Conservation (phyloP, 2,888 invertebrate genomes). For the Germaria angustata region DNA sequence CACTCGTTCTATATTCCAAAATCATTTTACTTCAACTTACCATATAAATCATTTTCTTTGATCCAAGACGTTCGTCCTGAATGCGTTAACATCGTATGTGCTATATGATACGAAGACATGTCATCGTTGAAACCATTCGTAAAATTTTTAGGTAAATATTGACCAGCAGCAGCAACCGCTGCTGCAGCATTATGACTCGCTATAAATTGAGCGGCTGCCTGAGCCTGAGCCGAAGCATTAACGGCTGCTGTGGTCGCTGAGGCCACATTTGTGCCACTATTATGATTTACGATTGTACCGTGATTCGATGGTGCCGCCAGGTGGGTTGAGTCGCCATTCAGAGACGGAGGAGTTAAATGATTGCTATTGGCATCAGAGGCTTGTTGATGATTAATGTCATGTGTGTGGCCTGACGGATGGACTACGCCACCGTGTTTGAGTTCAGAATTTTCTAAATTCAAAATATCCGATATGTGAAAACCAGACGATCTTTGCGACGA, state of each 20-base stretch:
- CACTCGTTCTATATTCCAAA: no score
- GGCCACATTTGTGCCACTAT: constrained; percentile 49
- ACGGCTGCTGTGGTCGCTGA: constrained; percentile 52
- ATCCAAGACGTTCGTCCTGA: constrained; percentile 77
- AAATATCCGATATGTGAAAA: constrained; percentile 95
- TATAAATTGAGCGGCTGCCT: constrained; percentile 77
- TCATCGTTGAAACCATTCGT: constrained; percentile 76
- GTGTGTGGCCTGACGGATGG: constrained; percentile 30
- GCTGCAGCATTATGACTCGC: constrained; percentile 76
- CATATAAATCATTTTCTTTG: constrained; percentile 79
- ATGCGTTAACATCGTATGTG: constrained; percentile 78
- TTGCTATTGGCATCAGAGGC: constrained; percentile 66
- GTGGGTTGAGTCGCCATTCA: constrained; percentile 52
- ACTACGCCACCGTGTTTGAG: constrained; percentile 76
- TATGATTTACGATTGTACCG: constrained; percentile 8
- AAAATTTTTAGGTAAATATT: constrained; percentile 78
- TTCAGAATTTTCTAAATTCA: constrained; percentile 88
- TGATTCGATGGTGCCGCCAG: constrained; percentile 32
- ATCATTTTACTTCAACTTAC: constrained; percentile 74
- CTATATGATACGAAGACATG: constrained; percentile 78
- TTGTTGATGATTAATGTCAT: constrained; percentile 55
- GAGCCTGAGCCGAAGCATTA: constrained; percentile 72
- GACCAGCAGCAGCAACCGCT: constrained; percentile 75
- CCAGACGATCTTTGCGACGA: constrained; percentile 87
- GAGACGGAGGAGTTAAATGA: constrained; percentile 53